A percentile compares a stretch with the other conserved stretches of the same genome.
phyloP scores from a whole-genome alignment of 2,888 invertebrate genomes.

The Erannis defoliaria region DNA sequence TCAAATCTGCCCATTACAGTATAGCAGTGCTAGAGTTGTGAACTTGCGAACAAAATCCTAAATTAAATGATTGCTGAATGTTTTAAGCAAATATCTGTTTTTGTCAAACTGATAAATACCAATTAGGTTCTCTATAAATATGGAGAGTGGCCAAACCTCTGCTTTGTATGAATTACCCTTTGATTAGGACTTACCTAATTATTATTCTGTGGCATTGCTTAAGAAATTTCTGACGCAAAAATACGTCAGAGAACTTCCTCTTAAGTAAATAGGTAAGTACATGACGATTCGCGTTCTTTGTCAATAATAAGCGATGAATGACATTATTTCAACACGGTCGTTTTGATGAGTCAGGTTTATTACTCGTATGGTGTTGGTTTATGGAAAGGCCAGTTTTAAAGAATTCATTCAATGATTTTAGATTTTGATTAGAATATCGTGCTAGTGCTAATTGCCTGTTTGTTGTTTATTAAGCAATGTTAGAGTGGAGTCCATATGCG shows the following conservation, averaged over 20 bases:
- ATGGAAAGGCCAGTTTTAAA: constrained; percentile 1
- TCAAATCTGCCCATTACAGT: too few species aligned
- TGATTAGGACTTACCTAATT: too few species aligned
- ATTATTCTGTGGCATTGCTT: neutral
- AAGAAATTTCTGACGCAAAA: neutral
- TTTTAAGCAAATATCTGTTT: too few species aligned
- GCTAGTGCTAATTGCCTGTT: too few species aligned
- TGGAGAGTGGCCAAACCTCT: too few species aligned
- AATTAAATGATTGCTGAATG: too few species aligned
- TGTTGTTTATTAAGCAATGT: too few species aligned
- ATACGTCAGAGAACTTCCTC: constrained; percentile 2
- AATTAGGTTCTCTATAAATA: too few species aligned
- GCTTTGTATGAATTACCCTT: neutral
- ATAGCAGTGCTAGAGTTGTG: too few species aligned
- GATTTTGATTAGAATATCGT: constrained; percentile 2
- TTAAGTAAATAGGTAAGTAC: neutral
- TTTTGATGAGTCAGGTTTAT: constrained; percentile 9
- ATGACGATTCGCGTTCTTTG: neutral
- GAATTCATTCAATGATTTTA: neutral
- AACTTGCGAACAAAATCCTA: too few species aligned
- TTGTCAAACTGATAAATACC: neutral
- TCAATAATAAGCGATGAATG: constrained; percentile 6
- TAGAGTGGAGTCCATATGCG: too few species aligned
- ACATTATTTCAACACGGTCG: constrained; percentile 5
- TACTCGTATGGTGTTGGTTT: neutral